Evolutionary conservation across 1,140 invertebrate genomes (phyloP), one percentile per base, ranked within the genome.

Genomic region (Diorhabda carinulata): DNA sequence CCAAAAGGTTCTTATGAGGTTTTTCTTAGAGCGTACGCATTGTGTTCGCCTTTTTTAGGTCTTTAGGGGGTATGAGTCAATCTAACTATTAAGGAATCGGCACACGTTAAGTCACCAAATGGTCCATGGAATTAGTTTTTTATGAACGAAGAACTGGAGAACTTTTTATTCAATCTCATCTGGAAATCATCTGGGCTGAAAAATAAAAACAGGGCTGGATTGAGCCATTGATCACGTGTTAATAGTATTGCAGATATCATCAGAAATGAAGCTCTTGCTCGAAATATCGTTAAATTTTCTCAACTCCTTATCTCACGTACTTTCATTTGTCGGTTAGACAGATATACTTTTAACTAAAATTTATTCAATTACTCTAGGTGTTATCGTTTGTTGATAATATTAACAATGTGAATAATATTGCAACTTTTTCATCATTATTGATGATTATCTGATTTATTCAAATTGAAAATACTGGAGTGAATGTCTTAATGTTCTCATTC

Each of bases 61-160:
- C n/a, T 52, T 52, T 8, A 52, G 47, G 47, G 47, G 3, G 47
- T 52, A n/a, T 52, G 47, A 8, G 47, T 4, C 47, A 8, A 8
- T 6, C n/a, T 52, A 8, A 6, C 47, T 52, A 52, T 52, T 52
- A 52, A 4, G 47, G 47, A 52, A 8, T 52, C 47, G 6, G 47
- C 47, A 52, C 47, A 52, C 47, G 47, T 52, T 52, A 52, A 52
- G 47, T 52, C 47, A 52, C 47, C 47, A 52, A 52, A 52, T 52
- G 2, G 6, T 52, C 47, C 47, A n/a, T 52, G 47, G n/a, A 52
- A 52, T 52, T 52, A 52, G 47, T 6, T 52, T 52, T 52, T 52
- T 52, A 52, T 52, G 47, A 52, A n/a, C 6, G 47, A 52, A n/a
- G 47, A 52, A 52, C 47, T 6, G 47, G 2, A 6, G 47, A 52